These are phyloP conservation scores for Pristionchus exspectatus DNA, from an alignment of 2,888 invertebrate species.

Conservation along the genomic window DNA sequence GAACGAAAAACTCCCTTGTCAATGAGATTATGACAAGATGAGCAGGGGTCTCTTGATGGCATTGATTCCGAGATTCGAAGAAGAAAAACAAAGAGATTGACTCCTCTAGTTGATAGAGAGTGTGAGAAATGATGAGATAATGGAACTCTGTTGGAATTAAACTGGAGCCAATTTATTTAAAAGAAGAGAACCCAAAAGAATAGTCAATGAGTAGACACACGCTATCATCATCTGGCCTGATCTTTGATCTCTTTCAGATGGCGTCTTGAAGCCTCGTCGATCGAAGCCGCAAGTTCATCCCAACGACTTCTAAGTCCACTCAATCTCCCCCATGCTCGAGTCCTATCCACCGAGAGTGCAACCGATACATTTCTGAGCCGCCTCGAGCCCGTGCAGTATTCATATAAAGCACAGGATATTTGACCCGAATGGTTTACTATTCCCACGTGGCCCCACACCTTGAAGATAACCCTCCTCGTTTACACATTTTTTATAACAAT, in stretches of 20 bases:
- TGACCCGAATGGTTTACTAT: no score
- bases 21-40: no score
- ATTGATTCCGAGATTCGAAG: no score
- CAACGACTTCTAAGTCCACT: background rate
- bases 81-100: no score
- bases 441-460: no score
- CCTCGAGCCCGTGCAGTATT: background rate
- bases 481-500: no score
- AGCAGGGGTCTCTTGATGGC: no score
- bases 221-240: no score
- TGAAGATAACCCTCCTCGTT: no score
- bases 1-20: no score
- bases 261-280: background rate
- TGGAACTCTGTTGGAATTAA: background rate
- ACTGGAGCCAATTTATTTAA: background rate
- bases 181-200: background rate
- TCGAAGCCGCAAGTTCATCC: background rate
- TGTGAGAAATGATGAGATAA: no score
- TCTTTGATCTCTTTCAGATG: background rate
- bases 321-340: background rate
- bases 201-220: background rate
- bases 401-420: background rate
- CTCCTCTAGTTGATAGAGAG: no score
- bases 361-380: conserved; percentile 11
- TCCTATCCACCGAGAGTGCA: background rate